Evolutionary conservation across 2,888 invertebrate species (phyloP).

Genomic region (Pachydiplax longipennis): DNA sequence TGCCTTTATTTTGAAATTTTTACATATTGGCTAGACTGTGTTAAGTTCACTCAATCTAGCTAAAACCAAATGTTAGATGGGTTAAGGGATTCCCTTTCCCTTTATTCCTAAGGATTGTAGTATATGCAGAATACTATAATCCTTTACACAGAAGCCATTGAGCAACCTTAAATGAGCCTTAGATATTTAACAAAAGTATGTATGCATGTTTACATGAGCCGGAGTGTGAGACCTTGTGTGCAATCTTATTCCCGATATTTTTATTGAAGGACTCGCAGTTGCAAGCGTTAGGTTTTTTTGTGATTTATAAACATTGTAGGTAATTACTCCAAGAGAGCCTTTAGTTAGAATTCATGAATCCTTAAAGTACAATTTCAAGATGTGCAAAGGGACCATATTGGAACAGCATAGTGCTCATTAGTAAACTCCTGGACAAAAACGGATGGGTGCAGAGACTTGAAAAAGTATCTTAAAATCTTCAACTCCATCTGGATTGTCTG

Average conservation of each 20-base stretch:
- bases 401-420: conserved; percentile 18
- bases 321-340: neutral
- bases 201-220: conserved; percentile 3
- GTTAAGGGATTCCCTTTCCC: conserved; percentile 10
- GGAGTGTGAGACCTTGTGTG: conserved; percentile 24
- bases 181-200: neutral
- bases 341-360: neutral
- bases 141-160: neutral
- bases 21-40: neutral
- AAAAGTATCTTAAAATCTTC: neutral
- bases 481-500: conserved; percentile 9
- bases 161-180: neutral
- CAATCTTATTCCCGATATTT: conserved; percentile 12
- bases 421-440: neutral
- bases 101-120: conserved; percentile 2
- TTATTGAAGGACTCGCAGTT: neutral
- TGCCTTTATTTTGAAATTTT: conserved; percentile 22
- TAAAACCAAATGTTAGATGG: neutral
- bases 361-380: conserved; percentile 37
- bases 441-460: conserved; percentile 8
- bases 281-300: conserved; percentile 2
- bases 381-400: conserved; percentile 38
- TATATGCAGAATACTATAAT: neutral
- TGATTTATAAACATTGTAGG: neutral
- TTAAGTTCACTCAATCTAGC: conserved; percentile 6